Evolutionary conservation across 92 coral and sea anemone genomes (phyloP).

Genomic region (Epizoanthus rinbou): DNA sequence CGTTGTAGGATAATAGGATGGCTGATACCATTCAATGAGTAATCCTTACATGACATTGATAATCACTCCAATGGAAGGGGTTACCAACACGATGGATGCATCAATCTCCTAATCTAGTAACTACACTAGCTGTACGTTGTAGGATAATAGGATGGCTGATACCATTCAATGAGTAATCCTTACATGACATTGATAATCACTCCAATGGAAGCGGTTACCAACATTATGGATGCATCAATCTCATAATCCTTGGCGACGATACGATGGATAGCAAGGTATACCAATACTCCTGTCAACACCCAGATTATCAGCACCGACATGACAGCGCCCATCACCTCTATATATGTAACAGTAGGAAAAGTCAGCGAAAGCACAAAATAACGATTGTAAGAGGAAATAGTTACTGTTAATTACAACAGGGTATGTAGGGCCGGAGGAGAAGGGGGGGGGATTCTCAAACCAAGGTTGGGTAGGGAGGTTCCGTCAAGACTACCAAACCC

Average conservation of each 20-base stretch:
- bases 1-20: no score
- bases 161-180: slow-evolving; percentile 38
- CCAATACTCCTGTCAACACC: slow-evolving; percentile 91
- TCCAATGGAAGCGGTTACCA: slow-evolving; percentile 85
- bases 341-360: no score
- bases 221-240: slow-evolving; percentile 82
- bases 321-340: slow-evolving; percentile 99
- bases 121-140: no score
- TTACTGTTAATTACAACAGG: background rate
- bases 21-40: no score
- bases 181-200: slow-evolving; percentile 87
- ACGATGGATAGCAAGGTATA: slow-evolving; percentile 82
- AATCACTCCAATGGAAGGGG: slow-evolving; percentile 86
- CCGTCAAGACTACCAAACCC: no score
- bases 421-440: no score
- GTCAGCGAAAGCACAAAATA: no score
- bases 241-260: slow-evolving; percentile 71
- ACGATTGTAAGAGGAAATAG: no score
- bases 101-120: slow-evolving; percentile 83
- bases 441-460: no score
- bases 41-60: slow-evolving; percentile 86
- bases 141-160: no score
- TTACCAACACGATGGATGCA: slow-evolving; percentile 81
- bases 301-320: slow-evolving; percentile 89
- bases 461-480: no score